Evolutionary conservation across 1,140 invertebrate species (phyloP).

Genomic region (Lethrus apterus): DNA sequence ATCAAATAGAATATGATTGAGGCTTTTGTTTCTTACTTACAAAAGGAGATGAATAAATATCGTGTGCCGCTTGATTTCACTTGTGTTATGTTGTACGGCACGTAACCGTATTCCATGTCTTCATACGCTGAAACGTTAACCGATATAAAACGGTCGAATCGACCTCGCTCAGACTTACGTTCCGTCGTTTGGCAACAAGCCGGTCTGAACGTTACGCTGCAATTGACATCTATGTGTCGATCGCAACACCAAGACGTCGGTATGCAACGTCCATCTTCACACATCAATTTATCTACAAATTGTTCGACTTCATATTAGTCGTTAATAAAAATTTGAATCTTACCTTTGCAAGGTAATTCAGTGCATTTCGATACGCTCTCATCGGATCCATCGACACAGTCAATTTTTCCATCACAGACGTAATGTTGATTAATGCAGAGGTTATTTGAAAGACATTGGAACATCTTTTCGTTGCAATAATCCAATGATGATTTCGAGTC

Average conservation of each 20-base stretch:
- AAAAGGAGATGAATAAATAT: constrained; percentile 37
- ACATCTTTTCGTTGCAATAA: constrained; percentile 33
- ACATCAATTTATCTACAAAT: constrained; percentile 30
- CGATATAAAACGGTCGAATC: not conserved
- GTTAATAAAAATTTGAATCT: constrained; percentile 12
- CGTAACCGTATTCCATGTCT: constrained; percentile 26
- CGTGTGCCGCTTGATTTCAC: constrained; percentile 26
- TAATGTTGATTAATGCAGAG: constrained; percentile 54
- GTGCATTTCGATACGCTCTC: constrained; percentile 44
- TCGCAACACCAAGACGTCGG: constrained; percentile 47
- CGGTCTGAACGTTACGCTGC: constrained; percentile 39
- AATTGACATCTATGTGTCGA: constrained; percentile 40
- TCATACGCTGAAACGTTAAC: constrained; percentile 30
- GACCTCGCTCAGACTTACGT: constrained; percentile 23
- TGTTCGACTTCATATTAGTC: not conserved
- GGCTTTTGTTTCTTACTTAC: constrained; percentile 23
- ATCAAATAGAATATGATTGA: constrained; percentile 5
- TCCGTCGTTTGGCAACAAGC: constrained; percentile 35
- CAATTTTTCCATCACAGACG: constrained; percentile 56
- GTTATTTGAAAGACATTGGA: constrained; percentile 36
- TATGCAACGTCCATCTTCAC: constrained; percentile 48
- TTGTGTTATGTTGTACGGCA: constrained; percentile 22
- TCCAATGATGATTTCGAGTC: not conserved
- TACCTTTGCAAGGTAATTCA: constrained; percentile 46
- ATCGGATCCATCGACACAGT: constrained; percentile 54